Base-by-base conservation (phyloP, 2,888 invertebrate genomes). In the Drosophila demipolita region DNA sequence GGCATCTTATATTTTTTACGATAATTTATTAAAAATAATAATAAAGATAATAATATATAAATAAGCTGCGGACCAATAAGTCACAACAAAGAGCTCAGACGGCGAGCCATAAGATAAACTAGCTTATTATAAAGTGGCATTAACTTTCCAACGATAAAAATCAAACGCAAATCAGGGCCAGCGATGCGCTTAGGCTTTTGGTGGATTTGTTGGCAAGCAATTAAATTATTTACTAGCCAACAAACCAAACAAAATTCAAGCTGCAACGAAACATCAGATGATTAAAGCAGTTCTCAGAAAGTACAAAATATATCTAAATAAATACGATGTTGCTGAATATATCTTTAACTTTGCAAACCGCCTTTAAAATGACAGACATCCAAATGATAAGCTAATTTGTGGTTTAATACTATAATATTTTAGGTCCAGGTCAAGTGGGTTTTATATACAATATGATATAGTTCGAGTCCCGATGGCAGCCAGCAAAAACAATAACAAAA, bases 11-110 rank as follows among this genome's bases (percentile, higher is more conserved):
- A 45, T 80, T 83, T 81, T 88, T 65, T 67, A 35, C 49, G 35
- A 52, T 54, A 42, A 63, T 64, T 42, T 36, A 15, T 15, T 49
- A 42, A 52, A 40, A 52, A 75, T 60, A 23, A 64, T 65, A 75
- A 59, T 65, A 68, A 60, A 59, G 67, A 64, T 53, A 49, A 58
- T 66, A 77, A 82, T 72, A 82, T 77, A 81, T 89, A 87, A 87
- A 82, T 74, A 66, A 69, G 68, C 80, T 61, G 71, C 61, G 67
- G 81, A 67, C 83, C 78, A 89, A 89, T 89, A 89, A 83, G 74
- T 81, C 62, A 53, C 54, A 81, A 89, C 89, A 83, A 83, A 55
- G 20, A 36, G 23, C 17, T 63, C 50, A 52, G 36, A 23, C 11
- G 36, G 26, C 20, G 49, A 38, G 69, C 49, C 48, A 26, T 36